A percentile compares a stretch with the other conserved stretches of the same genome.
These are phyloP conservation scores for Vulpes lagopus DNA, from an alignment of 2,113 vertebrate species.

Conservation along the genomic window DNA sequence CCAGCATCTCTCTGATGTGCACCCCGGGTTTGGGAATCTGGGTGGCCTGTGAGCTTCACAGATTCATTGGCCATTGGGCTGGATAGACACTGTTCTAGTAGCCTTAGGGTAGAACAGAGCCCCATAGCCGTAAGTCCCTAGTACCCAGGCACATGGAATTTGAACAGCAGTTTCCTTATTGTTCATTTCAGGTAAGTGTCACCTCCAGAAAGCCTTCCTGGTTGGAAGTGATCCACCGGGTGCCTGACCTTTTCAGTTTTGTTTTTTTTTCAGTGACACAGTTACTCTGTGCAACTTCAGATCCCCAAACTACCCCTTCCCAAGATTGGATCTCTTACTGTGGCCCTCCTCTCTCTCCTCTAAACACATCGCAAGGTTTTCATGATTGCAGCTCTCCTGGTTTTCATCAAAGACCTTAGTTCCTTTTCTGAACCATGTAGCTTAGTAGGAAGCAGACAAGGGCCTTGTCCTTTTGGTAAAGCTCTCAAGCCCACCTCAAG, in stretches of 20 bases:
- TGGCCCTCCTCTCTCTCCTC: neutral
- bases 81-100: neutral
- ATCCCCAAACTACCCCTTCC: neutral
- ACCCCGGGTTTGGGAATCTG: neutral
- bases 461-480: neutral
- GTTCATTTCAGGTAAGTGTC: neutral
- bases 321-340: neutral
- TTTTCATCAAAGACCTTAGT: neutral
- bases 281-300: neutral
- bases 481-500: neutral
- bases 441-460: neutral
- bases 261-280: neutral
- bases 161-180: neutral
- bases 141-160: neutral
- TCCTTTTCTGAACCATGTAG: neutral
- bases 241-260: neutral
- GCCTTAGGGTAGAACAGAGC: neutral
- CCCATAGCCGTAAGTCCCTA: neutral
- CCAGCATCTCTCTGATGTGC: conserved; percentile 1
- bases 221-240: neutral
- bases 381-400: neutral
- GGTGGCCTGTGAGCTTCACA: neutral
- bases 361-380: neutral
- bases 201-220: neutral
- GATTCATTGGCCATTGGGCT: neutral